Base-by-base conservation (phyloP, 2,888 invertebrate species). In the Apodemia zela region DNA sequence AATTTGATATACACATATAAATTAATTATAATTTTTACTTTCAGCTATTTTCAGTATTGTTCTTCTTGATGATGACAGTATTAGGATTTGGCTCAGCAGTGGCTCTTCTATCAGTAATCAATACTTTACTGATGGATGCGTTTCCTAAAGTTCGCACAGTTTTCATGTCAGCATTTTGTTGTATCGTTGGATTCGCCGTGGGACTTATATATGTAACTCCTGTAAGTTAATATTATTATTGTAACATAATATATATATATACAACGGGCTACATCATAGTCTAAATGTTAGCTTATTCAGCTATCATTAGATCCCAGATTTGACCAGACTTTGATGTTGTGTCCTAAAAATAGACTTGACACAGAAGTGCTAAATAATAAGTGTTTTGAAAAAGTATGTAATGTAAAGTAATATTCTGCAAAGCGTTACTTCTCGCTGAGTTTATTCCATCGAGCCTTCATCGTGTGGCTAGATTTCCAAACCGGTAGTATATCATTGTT, bases 61-160 rank as follows among this genome's bases (percentile, higher is more conserved):
- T 97, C 87, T 97, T 97, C 90, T 84, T 96, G 71, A 97, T 97
- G 97, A 90, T 97, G 84, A 94, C 95, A 65, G 95, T 96, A 0
- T 88, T 97, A 65, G 97, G 96, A 18, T 86, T 96, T 4, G 97
- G 97, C 0, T 95, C 95, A 54, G 94, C 95, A 33, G 95, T 95
- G 59, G 95, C 96, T 0, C 84, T 96, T 17, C 93, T 94, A 67
- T 94, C 94, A 33, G 93, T 94, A 10, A 81, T 95, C 15, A 94
- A 95, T 74, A 94, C 95, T 0, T 93, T 95, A 6, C 81, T 96
- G 42, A 87, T 93, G 73, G 96, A 97, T 75, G 88, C 94, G 62
- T 95, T 95, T 72, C 94, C 95, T 0, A 81, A 85, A 0, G 78
- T 94, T 0, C 92, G 91, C 25, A 93, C 92, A 54, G 91, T 94